Evolutionary conservation across 2,888 invertebrate species (phyloP).

Genomic region (Metopia argyrocephala): DNA sequence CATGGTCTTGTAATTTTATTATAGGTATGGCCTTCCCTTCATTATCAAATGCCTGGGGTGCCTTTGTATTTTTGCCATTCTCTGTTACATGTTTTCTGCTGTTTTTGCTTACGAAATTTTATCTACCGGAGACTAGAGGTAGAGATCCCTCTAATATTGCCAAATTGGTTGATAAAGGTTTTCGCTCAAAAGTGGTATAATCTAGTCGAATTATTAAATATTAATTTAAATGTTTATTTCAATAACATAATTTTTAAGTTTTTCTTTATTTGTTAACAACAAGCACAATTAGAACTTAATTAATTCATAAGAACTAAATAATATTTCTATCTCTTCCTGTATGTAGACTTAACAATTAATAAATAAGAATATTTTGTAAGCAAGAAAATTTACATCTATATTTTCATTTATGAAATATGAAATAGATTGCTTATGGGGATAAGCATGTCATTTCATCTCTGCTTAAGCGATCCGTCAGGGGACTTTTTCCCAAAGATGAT

Average conservation of each 20-base stretch:
- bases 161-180: slow-evolving; percentile 82
- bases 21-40: slow-evolving; percentile 89
- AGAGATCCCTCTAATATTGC: slow-evolving; percentile 83
- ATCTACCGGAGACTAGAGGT: slow-evolving; percentile 88
- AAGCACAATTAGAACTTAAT: no score
- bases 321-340: no score
- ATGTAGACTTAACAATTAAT: no score
- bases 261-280: no score
- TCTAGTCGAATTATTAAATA: not conserved
- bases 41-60: slow-evolving; percentile 82
- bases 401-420: no score
- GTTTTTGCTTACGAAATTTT: slow-evolving; percentile 80
- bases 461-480: no score
- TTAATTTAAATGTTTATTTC: not conserved
- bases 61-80: slow-evolving; percentile 89
- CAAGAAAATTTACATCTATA: no score
- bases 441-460: no score
- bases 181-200: slow-evolving; percentile 79
- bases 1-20: slow-evolving; percentile 93
- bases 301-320: no score
- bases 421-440: no score
- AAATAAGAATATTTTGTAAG: no score
- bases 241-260: not conserved
- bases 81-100: slow-evolving; percentile 78
- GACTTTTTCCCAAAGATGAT: no score